Percentiles rank a stretch among this genome's conserved stretches.
These are phyloP conservation scores for Athene noctua DNA, from an alignment of 2,113 vertebrate species.

Conservation along the genomic window DNA sequence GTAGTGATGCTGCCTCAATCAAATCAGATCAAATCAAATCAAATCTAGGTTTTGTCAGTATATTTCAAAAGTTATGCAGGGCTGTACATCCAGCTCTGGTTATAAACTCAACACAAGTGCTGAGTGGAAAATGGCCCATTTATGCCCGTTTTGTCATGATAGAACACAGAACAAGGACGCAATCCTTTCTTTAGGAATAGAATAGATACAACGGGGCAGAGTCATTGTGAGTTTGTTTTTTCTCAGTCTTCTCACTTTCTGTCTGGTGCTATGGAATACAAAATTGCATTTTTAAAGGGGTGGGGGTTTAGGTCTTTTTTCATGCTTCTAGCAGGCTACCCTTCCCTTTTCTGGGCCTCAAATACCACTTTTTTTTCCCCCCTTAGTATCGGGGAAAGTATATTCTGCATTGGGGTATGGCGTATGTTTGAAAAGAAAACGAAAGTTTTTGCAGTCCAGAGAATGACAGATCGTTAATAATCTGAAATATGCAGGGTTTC, in stretches of 20 bases:
- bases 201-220: not conserved
- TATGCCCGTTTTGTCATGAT: not conserved
- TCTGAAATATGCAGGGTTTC: not conserved
- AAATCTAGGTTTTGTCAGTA: not conserved
- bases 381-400: not conserved
- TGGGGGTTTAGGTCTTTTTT: not conserved
- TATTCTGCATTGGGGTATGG: not conserved
- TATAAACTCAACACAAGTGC: not conserved
- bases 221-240: not conserved
- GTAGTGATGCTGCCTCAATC: not conserved
- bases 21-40: not conserved
- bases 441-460: not conserved
- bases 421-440: not conserved
- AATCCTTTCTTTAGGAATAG: not conserved
- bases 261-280: not conserved
- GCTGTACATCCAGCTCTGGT: not conserved
- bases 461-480: slow-evolving; percentile 47
- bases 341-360: slow-evolving; percentile 28
- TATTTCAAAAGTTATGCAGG: not conserved
- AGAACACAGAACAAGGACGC: not conserved
- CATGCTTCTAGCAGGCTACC: not conserved
- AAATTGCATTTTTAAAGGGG: not conserved
- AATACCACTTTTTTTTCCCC: not conserved
- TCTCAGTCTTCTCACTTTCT: not conserved
- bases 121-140: not conserved